These are phyloP conservation scores for Penaeus japonicus DNA, from an alignment of 1,140 invertebrate genomes.

Conservation along the genomic window DNA sequence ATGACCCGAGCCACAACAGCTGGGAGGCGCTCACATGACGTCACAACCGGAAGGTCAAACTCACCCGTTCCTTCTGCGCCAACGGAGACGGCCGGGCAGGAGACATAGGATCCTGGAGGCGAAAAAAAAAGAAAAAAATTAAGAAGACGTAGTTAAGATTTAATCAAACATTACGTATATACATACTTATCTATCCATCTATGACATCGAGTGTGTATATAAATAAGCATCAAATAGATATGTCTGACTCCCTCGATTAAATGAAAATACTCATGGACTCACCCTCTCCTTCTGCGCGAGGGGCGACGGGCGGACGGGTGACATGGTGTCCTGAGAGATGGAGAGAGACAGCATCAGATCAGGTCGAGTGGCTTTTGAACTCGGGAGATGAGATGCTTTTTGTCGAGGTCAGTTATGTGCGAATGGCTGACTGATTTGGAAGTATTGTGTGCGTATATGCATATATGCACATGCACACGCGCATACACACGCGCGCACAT, in stretches of 20 bases:
- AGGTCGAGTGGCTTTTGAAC: too few species aligned
- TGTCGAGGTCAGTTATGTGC: too few species aligned
- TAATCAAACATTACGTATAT: background rate
- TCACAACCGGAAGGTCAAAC: background rate
- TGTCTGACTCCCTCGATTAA: too few species aligned
- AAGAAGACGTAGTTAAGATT: background rate
- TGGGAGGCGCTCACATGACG: too few species aligned
- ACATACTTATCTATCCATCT: background rate
- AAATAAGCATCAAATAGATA: too few species aligned
- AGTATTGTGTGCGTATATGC: background rate
- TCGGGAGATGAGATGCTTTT: too few species aligned
- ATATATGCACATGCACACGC: slow-evolving; percentile 14
- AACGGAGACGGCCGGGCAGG: slow-evolving; percentile 33
- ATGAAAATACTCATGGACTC: too few species aligned
- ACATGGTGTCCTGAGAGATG: slow-evolving; percentile 32
- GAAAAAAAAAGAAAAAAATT: background rate
- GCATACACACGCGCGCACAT: background rate
- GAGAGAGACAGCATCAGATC: background rate
- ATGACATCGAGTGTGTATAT: too few species aligned
- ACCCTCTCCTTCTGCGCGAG: slow-evolving; percentile 42
- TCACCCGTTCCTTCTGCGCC: slow-evolving; percentile 41
- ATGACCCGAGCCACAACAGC: too few species aligned
- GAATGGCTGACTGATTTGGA: background rate
- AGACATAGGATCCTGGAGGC: slow-evolving; percentile 36
- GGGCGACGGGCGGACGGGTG: slow-evolving; percentile 29